Conservation (phyloP, 2,113 vertebrate genomes). For the Tupaia chinensis region DNA sequence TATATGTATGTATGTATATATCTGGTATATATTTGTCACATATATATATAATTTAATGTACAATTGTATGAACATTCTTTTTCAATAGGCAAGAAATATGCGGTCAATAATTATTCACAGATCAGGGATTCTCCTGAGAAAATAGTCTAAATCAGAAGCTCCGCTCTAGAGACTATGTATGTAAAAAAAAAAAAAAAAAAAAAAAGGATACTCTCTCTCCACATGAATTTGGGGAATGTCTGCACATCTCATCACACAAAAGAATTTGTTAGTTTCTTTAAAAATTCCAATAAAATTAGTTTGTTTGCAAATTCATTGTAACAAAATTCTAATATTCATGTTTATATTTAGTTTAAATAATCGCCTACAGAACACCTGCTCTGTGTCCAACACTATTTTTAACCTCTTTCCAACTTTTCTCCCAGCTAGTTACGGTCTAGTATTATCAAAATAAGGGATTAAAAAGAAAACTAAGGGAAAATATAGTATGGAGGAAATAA, state of each 20-base stretch:
- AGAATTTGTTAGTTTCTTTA: not conserved
- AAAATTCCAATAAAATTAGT: slow-evolving; percentile 33
- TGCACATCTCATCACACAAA: not conserved
- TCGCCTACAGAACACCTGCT: not conserved
- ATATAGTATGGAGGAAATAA: not conserved
- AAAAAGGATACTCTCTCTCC: not conserved
- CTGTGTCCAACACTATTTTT: not conserved
- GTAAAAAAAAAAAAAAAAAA: too few relatives aligned
- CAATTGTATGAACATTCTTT: not conserved
- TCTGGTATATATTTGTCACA: too few relatives aligned
- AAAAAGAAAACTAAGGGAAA: slow-evolving; percentile 36
- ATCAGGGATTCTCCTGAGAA: not conserved
- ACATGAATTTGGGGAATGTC: not conserved
- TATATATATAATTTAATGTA: not conserved
- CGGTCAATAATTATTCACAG: not conserved
- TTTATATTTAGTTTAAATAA: slow-evolving; percentile 44
- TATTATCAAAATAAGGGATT: slow-evolving; percentile 11
- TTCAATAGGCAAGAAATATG: slow-evolving; percentile 10
- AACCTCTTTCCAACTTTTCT: slow-evolving; percentile 21
- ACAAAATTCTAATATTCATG: not conserved
- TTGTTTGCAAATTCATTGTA: slow-evolving; percentile 42
- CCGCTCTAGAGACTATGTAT: not conserved
- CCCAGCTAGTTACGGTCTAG: not conserved
- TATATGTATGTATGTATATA: too few relatives aligned
- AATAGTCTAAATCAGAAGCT: not conserved